These are phyloP conservation scores for Brachionus manjavacas DNA, from an alignment of 1,140 invertebrate genomes.

Conservation along the genomic window DNA sequence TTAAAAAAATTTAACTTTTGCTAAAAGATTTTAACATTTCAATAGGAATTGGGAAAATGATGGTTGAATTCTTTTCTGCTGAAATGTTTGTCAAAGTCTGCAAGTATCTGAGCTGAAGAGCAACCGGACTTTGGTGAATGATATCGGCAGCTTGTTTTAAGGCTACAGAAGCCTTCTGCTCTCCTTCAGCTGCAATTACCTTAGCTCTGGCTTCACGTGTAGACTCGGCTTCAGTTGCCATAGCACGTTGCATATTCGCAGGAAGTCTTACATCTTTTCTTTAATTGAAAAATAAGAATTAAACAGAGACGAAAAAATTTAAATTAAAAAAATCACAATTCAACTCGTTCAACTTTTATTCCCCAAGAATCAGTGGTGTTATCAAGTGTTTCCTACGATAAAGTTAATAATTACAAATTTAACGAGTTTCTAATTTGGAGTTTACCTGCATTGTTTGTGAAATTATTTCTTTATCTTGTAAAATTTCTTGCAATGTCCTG, in stretches of 20 bases:
- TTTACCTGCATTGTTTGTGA: conserved; percentile 15
- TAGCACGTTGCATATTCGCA: conserved; percentile 50
- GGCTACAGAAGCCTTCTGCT: conserved; percentile 39
- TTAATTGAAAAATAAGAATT: background rate
- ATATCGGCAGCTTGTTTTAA: conserved; percentile 40
- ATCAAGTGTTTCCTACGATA: background rate
- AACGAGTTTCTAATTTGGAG: background rate
- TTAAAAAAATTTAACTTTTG: background rate
- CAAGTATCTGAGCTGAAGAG: conserved; percentile 70
- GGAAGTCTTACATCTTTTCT: conserved; percentile 48
- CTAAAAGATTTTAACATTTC: conserved; percentile 67
- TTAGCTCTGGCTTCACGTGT: conserved; percentile 52
- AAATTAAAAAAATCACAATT: background rate
- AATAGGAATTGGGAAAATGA: conserved; percentile 90
- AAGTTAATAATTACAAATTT: background rate
- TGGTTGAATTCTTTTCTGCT: conserved; percentile 95
- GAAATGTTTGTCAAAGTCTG: conserved; percentile 89
- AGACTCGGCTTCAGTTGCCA: conserved; percentile 54
- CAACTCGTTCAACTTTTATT: conserved; percentile 37
- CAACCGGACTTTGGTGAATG: conserved; percentile 63
- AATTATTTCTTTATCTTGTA: conserved; percentile 43
- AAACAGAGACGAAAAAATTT: background rate
- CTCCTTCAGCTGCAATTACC: conserved; percentile 45
- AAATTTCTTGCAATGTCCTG: conserved; percentile 43
- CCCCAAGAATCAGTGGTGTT: background rate